Base-by-base conservation (phyloP, 2,888 invertebrate genomes). In the Dryocosmus kuriphilus region DNA sequence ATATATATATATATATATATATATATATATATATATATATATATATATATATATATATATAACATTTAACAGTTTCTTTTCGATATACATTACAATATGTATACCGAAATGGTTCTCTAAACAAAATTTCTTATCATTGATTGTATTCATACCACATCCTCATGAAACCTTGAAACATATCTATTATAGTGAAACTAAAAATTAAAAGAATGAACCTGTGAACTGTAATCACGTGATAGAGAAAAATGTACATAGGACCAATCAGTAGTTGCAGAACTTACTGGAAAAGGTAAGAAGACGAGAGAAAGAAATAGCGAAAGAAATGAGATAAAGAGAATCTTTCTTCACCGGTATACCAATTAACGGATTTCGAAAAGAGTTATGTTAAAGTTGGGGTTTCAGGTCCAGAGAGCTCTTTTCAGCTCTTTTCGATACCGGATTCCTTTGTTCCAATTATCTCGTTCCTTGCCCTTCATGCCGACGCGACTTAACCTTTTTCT, bases 401-500 rank as follows among this genome's bases (percentile, higher is more conserved):
- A 9, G 35, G 38, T 63, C 63, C 19, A 80, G 67, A 79, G 77
- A 81, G 79, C 61, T 81, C 73, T 82, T 83, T 82, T 81, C 80
- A 77, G 81, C 77, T 84, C 83, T 76, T 77, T 27, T 75, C 61
- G 82, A 81, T 79, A 75, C 79, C 80, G 82, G 82, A 81, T 82
- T 83, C 83, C 84, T 87, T 86, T 86, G 85, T 86, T 87, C 86
- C 84, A 87, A 87, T 87, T 87, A 87, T 87, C 86, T 82, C 83
- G 80, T 75, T 84, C 82, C 83, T 83, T 84, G 73, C 60, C 82
- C 79, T 76, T 74, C 73, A 38, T 57, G 73, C 82, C 80, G 79
- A 86, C 81, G 83, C 81, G 85, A 85, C 85, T 86, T 83, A 84
- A 86, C 81, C 85, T 82, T 84, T 73, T 83, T 81, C 84, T 82